phyloP scores from a whole-genome alignment of 2,113 vertebrate genomes.

The Oncorhynchus keta region DNA sequence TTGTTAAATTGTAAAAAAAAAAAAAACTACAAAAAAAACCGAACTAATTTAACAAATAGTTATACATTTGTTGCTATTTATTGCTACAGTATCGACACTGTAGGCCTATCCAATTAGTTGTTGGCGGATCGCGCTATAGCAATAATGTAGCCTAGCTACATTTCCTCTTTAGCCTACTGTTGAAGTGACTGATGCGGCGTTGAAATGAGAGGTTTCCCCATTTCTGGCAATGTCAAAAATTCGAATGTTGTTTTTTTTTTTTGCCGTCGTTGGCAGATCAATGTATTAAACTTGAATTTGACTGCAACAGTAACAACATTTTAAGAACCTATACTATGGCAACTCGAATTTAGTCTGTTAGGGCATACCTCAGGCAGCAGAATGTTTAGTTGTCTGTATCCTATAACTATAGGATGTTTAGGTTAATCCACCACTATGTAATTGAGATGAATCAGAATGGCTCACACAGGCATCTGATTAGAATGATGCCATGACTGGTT shows the following conservation, averaged over 20 bases:
- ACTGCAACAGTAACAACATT: no score
- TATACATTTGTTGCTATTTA: conserved; percentile 50
- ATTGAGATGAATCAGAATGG: background rate
- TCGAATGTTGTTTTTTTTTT: no score
- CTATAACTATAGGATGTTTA: no score
- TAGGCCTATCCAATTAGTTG: conserved; percentile 43
- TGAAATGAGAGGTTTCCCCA: background rate
- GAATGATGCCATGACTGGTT: background rate
- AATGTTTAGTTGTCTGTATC: no score
- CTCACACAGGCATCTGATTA: background rate
- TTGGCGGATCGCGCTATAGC: conserved; percentile 41
- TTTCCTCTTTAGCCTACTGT: background rate
- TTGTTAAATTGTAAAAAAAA: background rate
- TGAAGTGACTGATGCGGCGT: background rate
- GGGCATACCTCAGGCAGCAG: no score
- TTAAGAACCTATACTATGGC: no score
- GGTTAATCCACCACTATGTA: background rate
- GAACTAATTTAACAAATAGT: background rate
- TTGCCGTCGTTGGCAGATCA: no score
- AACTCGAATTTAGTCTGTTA: no score
- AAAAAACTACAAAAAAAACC: no score
- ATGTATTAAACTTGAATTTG: no score
- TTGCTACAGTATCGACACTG: conserved; percentile 17
- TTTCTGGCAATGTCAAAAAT: background rate
- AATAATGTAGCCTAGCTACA: conserved; percentile 20